Percentiles rank a stretch among this genome's conserved stretches.
Evolutionary conservation across 30 jellyfish, hydroid and myxozoan genomes (phyloP).

Genomic region (Aurelia coerulea): DNA sequence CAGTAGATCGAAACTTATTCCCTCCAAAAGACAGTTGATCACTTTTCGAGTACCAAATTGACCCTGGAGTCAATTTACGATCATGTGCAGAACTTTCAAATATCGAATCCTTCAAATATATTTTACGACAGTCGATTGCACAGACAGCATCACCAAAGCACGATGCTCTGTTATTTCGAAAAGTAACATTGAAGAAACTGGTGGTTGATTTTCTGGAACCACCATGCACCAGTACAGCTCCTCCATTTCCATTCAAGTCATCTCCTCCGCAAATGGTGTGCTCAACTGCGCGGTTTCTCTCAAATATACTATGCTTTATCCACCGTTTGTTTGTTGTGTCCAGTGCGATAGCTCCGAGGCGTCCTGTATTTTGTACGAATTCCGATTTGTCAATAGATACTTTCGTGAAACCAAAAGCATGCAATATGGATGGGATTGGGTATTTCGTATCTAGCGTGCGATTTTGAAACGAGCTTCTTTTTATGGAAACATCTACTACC

Average conservation of each 20-base stretch:
- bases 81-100: not conserved
- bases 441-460: not conserved
- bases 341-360: not conserved
- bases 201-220: not conserved
- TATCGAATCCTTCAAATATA: not conserved
- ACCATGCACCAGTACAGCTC: not conserved
- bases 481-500: not conserved
- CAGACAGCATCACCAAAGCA: not conserved
- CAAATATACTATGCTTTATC: not conserved
- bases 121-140: not conserved
- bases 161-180: not conserved
- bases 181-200: not conserved
- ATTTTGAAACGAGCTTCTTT: not conserved
- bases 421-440: not conserved
- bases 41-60: not conserved
- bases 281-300: constrained; percentile 3
- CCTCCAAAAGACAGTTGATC: not conserved
- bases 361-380: not conserved
- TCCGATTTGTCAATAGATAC: not conserved
- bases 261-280: not conserved
- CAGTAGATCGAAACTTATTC: not conserved
- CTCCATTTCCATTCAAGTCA: not conserved
- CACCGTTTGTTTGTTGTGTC: not conserved
- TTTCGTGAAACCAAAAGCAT: not conserved
- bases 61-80: not conserved